Conservation (phyloP, 2,888 invertebrate species). For the Pristionchus fissidentatus region DNA sequence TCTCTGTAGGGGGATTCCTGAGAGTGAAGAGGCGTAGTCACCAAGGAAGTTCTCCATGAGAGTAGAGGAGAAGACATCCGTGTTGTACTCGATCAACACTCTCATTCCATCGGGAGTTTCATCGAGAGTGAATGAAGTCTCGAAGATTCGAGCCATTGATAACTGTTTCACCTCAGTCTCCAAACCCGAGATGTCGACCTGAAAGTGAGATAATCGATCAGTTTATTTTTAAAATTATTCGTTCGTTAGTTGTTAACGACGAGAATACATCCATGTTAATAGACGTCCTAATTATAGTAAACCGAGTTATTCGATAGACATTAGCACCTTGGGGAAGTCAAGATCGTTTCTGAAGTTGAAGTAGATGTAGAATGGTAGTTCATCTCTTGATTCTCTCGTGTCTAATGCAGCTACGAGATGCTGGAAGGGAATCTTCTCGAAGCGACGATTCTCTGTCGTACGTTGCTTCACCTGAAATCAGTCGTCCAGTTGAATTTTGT, state of each 20-base stretch:
- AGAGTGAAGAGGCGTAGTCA: conserved; percentile 52
- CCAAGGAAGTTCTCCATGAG: conserved; percentile 56
- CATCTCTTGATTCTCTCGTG: neutral
- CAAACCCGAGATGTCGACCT: conserved; percentile 55
- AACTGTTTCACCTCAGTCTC: conserved; percentile 60
- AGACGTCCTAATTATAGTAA: too few species aligned
- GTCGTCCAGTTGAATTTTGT: too few species aligned
- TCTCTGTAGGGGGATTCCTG: neutral
- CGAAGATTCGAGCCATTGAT: conserved; percentile 67
- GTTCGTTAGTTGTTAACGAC: neutral
- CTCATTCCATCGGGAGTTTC: conserved; percentile 59
- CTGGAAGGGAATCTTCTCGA: conserved; percentile 54
- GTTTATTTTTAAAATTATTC: neutral
- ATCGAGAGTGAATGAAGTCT: conserved; percentile 69
- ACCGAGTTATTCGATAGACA: too few species aligned
- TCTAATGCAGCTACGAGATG: conserved; percentile 50
- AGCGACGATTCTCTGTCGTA: conserved; percentile 35
- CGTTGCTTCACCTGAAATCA: neutral
- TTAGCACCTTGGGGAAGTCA: conserved; percentile 63
- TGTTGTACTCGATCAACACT: conserved; percentile 65
- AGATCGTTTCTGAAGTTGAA: conserved; percentile 67
- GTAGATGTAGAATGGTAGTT: conserved; percentile 52
- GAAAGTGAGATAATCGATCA: neutral
- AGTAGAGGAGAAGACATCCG: conserved; percentile 51
- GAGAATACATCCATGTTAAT: neutral